Evolutionary conservation across 2,113 vertebrate species (phyloP), one percentile per base, ranked within the genome.

Genomic region (Archocentrus centrarchus): DNA sequence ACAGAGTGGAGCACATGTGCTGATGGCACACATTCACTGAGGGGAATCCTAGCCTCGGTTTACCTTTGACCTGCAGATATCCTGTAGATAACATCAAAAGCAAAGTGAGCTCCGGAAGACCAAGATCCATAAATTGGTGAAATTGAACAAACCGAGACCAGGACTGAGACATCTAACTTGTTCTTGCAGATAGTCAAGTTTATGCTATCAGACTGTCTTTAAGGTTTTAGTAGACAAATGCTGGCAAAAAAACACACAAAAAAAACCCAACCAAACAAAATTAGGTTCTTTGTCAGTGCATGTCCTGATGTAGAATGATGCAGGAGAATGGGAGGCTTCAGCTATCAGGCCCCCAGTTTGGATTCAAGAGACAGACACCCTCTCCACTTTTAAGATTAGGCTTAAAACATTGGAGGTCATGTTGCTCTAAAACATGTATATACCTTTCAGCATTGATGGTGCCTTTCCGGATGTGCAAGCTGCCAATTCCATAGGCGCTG

Each of bases 21-120:
- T 79, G 6, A 47, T 13, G 20, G 63, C 27, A 64, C 59, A 39
- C 66, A 50, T 50, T 70, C 27, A 53, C 66, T 30, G 44, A 73
- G 47, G 27, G 68, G 47, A 14, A 55, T 27, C 47, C 68, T 73
- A 50, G 47, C 47, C 27, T 73, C 2, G 0, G 53, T 81, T 81
- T 24, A 89, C 80, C 90, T 93, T 91, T 89, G 64, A 89, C 85
- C 90, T 61, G 66, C 37, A 66, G 47, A 6, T n/a, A 70, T 82
- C 61, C 60, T 59, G 73, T 47, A 86, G 80, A 87, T 70, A 79
- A 9, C n/a, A 61, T 32, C 24, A 59, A 78, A 79, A 35, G 58
- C 13, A 6, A 64, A 63, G 22, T 60, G 41, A 64, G 44, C 39
- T 75, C 5, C 1, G 3, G 24, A 59, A 62, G 66, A 84, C 39